phyloP scores from a whole-genome alignment of 1,140 invertebrate species.

The Dendrolimus punctatus region DNA sequence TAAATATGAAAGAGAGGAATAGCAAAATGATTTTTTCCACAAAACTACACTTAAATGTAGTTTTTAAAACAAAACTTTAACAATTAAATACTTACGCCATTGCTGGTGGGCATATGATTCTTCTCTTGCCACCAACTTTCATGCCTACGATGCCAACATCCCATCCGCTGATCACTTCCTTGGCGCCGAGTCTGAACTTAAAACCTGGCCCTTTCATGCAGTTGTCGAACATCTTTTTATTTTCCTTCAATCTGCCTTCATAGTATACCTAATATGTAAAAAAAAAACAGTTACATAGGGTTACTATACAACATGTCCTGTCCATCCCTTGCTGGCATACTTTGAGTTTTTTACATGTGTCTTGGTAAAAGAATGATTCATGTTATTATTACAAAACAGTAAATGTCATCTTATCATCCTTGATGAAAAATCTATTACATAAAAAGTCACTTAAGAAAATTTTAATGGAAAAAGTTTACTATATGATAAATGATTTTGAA shows the following conservation, averaged over 20 bases:
- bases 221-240: slow-evolving; percentile 88
- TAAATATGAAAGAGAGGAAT: no score
- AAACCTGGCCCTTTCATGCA: slow-evolving; percentile 83
- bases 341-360: no score
- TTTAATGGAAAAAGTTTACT: no score
- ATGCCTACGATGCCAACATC: slow-evolving; percentile 90
- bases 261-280: slow-evolving; percentile 77
- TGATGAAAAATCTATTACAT: no score
- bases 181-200: slow-evolving; percentile 86
- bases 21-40: slow-evolving; percentile 4
- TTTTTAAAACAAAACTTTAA: background rate
- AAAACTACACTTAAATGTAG: background rate
- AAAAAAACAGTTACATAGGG: background rate
- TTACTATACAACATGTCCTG: no score
- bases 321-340: no score
- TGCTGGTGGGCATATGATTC: slow-evolving; percentile 85
- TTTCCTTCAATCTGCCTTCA: slow-evolving; percentile 82
- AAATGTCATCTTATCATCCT: no score
- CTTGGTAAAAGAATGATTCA: no score
- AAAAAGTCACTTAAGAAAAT: no score
- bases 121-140: slow-evolving; percentile 94
- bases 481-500: no score
- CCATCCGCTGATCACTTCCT: slow-evolving; percentile 94
- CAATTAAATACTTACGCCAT: slow-evolving; percentile 81
- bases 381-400: no score